Base-by-base conservation (phyloP, 2,888 invertebrate species). In the Drosophila emarginata region DNA sequence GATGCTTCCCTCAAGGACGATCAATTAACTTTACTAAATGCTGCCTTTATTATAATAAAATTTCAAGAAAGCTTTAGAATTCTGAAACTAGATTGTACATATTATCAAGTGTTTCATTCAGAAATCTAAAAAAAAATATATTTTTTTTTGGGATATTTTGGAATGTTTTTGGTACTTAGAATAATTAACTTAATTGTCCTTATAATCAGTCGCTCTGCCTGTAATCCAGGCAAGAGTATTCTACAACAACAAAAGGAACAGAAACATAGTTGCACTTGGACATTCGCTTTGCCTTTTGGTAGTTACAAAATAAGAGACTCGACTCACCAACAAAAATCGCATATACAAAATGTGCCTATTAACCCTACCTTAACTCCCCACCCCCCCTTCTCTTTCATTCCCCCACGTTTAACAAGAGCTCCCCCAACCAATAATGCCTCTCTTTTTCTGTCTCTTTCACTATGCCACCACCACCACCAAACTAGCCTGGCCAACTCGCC, bases 171-270 rank as follows among this genome's bases (percentile, higher is more conserved):
- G 15, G 28, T 18, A 32, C 32, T 54, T 59, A 21, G 40, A 23
- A 54, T 50, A 70, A 56, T 69, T 71, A 69, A 72, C 64, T 69
- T 64, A 72, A 69, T 69, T 69, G 64, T 72, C 58, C 64, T 64
- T 57, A 69, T 69, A 64, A 64, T 72, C 72, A 45, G 57, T 52
- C 52, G 28, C 15, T 50, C n/a, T 70, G 62, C 32, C 71, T 68
- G 68, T 51, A 62, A 62, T 32, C 54, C 70, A 54, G 53, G 18
- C 45, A 45, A 45, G 15, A 45, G 45, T 45, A 21, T 45, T 21
- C 45, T 12, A 70, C 68, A 59, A 45, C 68, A 67, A 67, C 60
- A 45, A 21, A 11, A 21, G 11, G 6, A 45, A 12, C 21, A 45
- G 61, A 61, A 54, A 28, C 70, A 54, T 68, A 69, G 70, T 70